These are phyloP conservation scores for Pedetes capensis DNA, from an alignment of 2,113 vertebrate species.

Conservation along the genomic window DNA sequence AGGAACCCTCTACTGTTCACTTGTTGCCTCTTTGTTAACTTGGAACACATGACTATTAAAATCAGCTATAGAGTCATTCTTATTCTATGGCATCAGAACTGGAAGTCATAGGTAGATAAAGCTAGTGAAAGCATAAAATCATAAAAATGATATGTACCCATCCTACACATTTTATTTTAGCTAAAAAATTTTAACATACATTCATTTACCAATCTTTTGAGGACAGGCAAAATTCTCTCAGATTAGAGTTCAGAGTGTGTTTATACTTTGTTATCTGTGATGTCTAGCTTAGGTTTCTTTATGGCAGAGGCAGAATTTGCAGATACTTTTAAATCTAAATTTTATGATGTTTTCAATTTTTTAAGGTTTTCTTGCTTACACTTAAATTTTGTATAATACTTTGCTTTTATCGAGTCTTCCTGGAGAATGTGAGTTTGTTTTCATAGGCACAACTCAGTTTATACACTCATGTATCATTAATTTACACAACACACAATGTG, in stretches of 20 bases:
- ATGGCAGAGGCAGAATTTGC: not conserved
- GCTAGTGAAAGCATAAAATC: not conserved
- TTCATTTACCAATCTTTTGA: not conserved
- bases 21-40: not conserved
- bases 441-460: not conserved
- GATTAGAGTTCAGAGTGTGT: not conserved
- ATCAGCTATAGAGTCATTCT: not conserved
- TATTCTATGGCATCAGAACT: not conserved
- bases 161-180: slow-evolving; percentile 24
- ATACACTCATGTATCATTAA: not conserved
- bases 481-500: not conserved
- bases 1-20: not conserved
- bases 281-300: not conserved
- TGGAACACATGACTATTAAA: not conserved
- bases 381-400: not conserved
- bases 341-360: not conserved
- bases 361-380: not conserved
- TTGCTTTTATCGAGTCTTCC: not conserved
- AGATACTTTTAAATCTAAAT: not conserved
- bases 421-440: slow-evolving; percentile 12
- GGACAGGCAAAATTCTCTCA: not conserved
- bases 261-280: not conserved
- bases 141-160: not conserved
- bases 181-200: not conserved
- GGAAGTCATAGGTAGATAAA: not conserved